Evolutionary conservation across 37 sponge, comb jelly and placozoan species (phyloP), one percentile per base, ranked within the genome.

Genomic region (Cladorhizidae sp.): DNA sequence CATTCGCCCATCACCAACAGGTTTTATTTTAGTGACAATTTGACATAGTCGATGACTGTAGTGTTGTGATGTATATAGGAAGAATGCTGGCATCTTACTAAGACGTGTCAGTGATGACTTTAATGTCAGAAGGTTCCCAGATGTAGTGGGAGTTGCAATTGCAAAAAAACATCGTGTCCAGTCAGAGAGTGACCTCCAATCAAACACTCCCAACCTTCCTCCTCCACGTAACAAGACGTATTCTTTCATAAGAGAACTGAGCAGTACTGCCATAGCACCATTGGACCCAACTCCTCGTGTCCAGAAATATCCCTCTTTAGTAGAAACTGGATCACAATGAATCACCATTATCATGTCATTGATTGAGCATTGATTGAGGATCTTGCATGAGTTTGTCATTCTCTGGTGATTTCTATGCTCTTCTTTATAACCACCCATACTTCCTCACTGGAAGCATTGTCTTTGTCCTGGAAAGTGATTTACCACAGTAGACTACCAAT

Each of bases 21-120:
- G 69, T 68, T 23, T 25, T 26, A 23, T 3, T 68, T 21, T 28
- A 32, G 29, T 20, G 40, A 68, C 25, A 61, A 6, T 61, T 7
- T 61, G 11, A 28, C 25, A 6, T n/a, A 61, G 6, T 61, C 6
- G 5, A 61, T 26, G 62, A 26, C 5, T 61, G 55, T 17, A 12
- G 65, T 64, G 20, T 15, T 64, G 12, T 64, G 35, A 37, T 37
- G 5, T 37, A 9, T 38, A 23, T 36, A 72, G 83, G 37, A 72
- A 40, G 49, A 82, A 82, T 58, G 81, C 74, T 20, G 83, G 67
- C 25, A 59, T 74, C 18, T 52, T 73, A 2, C 32, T 82, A 22
- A 65, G 83, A 21, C 64, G 52, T 1, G 43, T 82, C 52, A 82
- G 83, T 68, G 83, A 82, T 29, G 73, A 72, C 31, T 50, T 82